phyloP scores from a whole-genome alignment of 2,888 invertebrate genomes.

The Nezara viridula region DNA sequence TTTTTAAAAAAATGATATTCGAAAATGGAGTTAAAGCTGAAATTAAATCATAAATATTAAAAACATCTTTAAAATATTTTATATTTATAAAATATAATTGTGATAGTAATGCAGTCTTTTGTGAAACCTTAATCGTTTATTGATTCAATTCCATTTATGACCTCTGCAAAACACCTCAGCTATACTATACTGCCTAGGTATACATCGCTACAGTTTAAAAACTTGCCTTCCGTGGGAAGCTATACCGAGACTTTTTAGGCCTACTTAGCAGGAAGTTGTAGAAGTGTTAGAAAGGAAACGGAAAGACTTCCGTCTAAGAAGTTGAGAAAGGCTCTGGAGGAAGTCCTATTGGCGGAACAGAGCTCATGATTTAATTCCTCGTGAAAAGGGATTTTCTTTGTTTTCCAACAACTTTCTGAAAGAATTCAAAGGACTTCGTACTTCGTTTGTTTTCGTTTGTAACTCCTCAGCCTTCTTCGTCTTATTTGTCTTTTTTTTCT shows the following conservation, averaged over 20 bases:
- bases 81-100: no score
- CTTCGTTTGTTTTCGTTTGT: conserved; percentile 16
- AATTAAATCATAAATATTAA: no score
- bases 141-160: no score
- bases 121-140: no score
- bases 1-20: no score
- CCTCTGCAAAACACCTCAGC: no score
- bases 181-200: no score
- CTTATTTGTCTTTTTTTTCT: neutral
- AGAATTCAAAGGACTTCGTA: conserved; percentile 37
- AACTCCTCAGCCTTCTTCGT: neutral
- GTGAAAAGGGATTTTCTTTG: conserved; percentile 50
- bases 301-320: conserved; percentile 25
- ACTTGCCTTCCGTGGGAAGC: neutral
- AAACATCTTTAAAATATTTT: no score
- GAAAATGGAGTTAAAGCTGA: no score
- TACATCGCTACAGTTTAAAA: neutral
- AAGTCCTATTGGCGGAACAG: conserved; percentile 52
- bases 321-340: neutral
- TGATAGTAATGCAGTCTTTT: no score
- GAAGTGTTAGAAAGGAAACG: conserved; percentile 49
- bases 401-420: conserved; percentile 35
- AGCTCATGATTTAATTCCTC: conserved; percentile 56
- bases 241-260: neutral
- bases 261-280: conserved; percentile 56